Evolutionary conservation across 2,113 vertebrate species (phyloP).

Genomic region (Cynopterus brachyotis): DNA sequence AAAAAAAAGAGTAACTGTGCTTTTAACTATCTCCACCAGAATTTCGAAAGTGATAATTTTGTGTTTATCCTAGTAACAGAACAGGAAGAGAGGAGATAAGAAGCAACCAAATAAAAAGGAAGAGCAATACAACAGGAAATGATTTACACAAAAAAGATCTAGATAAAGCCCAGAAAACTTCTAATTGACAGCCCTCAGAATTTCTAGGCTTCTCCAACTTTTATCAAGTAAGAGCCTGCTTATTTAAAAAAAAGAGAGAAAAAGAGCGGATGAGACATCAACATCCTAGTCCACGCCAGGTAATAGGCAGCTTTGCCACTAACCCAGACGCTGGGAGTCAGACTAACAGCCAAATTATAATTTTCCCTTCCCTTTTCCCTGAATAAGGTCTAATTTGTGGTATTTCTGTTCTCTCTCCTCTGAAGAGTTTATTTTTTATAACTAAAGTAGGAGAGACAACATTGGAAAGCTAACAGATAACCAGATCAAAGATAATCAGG

Average conservation of each 20-base stretch:
- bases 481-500: constrained; percentile 1
- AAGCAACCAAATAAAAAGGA: not conserved
- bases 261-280: not conserved
- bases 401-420: constrained; percentile 55
- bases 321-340: not conserved
- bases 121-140: constrained; percentile 33
- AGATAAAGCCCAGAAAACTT: not conserved
- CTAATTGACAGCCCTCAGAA: not conserved
- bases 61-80: not conserved
- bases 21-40: not conserved
- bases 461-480: constrained; percentile 40
- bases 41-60: not conserved
- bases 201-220: not conserved
- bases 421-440: constrained; percentile 32
- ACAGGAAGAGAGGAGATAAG: constrained; percentile 50
- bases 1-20: not conserved
- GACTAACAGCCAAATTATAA: constrained; percentile 29
- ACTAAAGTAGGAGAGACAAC: constrained; percentile 19
- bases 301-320: not conserved
- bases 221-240: not conserved
- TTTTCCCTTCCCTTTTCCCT: constrained; percentile 34
- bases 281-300: not conserved
- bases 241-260: not conserved
- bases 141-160: constrained; percentile 19
- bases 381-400: constrained; percentile 63